Conservation (phyloP, 2,113 vertebrate genomes). For the Pelodiscus sinensis region DNA sequence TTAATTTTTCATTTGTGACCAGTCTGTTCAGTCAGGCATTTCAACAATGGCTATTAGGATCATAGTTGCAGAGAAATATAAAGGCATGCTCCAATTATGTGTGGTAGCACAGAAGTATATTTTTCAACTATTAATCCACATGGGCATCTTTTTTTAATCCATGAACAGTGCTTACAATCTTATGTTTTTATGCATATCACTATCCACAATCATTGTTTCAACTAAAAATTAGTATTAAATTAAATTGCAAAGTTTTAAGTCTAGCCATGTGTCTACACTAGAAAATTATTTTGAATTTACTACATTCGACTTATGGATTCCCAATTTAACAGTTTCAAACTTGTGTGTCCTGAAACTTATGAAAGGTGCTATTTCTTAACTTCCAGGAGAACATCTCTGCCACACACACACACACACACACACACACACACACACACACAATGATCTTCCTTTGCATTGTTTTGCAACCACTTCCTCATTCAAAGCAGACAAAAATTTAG, state of each 20-base stretch:
- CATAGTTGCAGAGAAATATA: background rate
- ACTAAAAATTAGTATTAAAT: background rate
- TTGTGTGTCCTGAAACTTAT: background rate
- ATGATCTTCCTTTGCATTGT: background rate
- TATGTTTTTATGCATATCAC: background rate
- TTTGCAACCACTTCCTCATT: background rate
- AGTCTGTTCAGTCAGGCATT: background rate
- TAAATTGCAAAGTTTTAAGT: background rate
- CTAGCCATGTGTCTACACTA: too few relatives aligned
- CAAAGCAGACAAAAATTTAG: background rate
- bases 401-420: too few relatives aligned
- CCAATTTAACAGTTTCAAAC: too few relatives aligned
- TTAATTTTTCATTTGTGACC: background rate
- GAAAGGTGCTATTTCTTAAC: background rate
- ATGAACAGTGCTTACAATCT: background rate
- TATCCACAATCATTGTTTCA: background rate
- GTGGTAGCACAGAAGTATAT: background rate
- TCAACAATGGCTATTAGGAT: background rate
- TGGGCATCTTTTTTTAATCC: background rate
- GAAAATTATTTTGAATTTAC: too few relatives aligned
- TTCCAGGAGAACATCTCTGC: background rate
- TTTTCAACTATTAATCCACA: background rate
- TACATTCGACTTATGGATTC: too few relatives aligned
- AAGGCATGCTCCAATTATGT: too few relatives aligned
- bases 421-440: too few relatives aligned